Evolutionary conservation across 2,888 invertebrate genomes (phyloP).

Genomic region (Congeria kusceri): DNA sequence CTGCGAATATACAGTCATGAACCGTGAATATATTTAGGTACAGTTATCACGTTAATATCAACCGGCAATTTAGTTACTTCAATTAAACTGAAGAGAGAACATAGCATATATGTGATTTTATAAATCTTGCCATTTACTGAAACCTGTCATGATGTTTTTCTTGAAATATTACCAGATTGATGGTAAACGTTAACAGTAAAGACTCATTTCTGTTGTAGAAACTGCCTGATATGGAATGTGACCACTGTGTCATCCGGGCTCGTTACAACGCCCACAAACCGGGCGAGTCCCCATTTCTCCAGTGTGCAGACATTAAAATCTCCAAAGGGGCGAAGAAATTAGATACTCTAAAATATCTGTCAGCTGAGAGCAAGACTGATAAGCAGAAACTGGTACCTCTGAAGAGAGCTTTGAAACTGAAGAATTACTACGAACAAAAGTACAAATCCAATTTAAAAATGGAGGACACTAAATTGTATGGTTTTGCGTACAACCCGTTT

Average conservation of each 20-base stretch:
- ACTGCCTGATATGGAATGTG: slow-evolving; percentile 66
- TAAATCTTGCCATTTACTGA: no score
- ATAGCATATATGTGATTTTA: no score
- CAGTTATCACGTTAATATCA: no score
- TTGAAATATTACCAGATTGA: no score
- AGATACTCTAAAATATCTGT: slow-evolving; percentile 24
- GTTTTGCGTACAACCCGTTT: slow-evolving; percentile 65
- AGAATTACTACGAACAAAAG: slow-evolving; percentile 4
- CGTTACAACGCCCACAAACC: slow-evolving; percentile 73
- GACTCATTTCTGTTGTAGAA: slow-evolving; percentile 61
- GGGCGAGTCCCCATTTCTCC: slow-evolving; percentile 71
- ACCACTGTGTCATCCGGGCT: slow-evolving; percentile 70
- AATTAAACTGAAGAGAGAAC: no score
- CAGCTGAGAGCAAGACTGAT: slow-evolving; percentile 8
- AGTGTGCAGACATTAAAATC: slow-evolving; percentile 70
- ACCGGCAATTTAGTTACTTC: no score
- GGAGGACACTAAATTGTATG: slow-evolving; percentile 40
- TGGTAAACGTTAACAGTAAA: no score
- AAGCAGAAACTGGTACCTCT: slow-evolving; percentile 28
- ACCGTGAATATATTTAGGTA: no score
- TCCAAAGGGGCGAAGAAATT: background rate
- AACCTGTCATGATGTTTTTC: no score
- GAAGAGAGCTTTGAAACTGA: slow-evolving; percentile 39
- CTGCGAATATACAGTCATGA: no score
- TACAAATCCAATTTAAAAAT: background rate